Conservation (phyloP, 2,113 vertebrate species). For the Ascaphus truei region DNA sequence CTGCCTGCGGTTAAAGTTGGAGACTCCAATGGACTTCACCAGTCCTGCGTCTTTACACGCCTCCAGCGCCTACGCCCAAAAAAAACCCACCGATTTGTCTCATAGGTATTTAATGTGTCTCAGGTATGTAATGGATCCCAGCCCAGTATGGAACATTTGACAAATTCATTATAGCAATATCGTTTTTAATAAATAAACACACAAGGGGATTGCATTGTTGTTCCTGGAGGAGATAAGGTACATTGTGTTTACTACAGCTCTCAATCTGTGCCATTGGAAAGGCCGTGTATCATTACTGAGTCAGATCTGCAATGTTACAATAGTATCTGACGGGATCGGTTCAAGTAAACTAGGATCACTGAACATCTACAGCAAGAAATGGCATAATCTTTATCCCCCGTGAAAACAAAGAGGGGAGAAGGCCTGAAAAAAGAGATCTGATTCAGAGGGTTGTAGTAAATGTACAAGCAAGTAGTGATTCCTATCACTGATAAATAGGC, state of each 20-base stretch:
- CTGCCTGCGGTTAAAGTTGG: conserved; percentile 68
- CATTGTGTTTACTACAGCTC: neutral
- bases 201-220: neutral
- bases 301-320: neutral
- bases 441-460: too few relatives aligned
- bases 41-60: conserved; percentile 66
- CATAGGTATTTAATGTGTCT: neutral
- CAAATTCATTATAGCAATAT: neutral
- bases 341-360: too few relatives aligned
- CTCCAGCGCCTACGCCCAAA: conserved; percentile 63
- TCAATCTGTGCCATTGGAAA: neutral
- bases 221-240: neutral
- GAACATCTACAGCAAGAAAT: too few relatives aligned
- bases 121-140: neutral
- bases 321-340: too few relatives aligned
- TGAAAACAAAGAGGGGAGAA: too few relatives aligned
- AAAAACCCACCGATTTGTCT: neutral
- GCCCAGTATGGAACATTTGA: neutral
- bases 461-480: too few relatives aligned
- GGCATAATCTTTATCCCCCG: too few relatives aligned
- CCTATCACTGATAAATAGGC: too few relatives aligned
- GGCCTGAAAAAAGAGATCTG: too few relatives aligned
- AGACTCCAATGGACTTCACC: conserved; percentile 68
- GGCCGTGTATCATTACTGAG: neutral
- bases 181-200: neutral